Evolutionary conservation across 1,140 invertebrate species (phyloP).

Genomic region (Caenorhabditis remanei): DNA sequence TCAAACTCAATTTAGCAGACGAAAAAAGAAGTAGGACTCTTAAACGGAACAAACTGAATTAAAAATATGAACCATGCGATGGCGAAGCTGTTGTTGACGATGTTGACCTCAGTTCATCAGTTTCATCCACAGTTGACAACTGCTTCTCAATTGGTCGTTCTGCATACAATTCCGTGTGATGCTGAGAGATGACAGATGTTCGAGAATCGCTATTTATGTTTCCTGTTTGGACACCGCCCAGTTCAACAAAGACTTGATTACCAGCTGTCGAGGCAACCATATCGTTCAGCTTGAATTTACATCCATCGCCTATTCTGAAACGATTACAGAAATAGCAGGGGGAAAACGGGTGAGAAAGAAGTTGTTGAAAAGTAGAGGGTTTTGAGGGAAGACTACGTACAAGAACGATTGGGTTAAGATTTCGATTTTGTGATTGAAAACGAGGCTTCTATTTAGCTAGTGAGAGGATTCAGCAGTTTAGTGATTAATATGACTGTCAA

Average conservation of each 20-base stretch:
- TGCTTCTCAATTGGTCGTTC: neutral
- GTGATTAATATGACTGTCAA: neutral
- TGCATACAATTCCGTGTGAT: neutral
- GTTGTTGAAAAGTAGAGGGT: neutral
- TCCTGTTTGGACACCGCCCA: constrained; percentile 7
- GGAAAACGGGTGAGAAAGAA: neutral
- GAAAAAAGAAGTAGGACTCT: constrained; percentile 6
- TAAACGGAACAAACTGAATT: constrained; percentile 20
- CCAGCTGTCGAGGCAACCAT: neutral
- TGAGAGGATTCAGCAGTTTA: neutral
- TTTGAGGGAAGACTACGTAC: neutral
- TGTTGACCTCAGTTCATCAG: constrained; percentile 6
- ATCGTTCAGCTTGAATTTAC: constrained; percentile 39
- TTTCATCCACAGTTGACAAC: neutral
- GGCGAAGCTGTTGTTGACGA: neutral
- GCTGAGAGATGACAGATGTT: neutral
- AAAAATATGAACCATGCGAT: constrained; percentile 49
- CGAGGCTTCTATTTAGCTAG: constrained; percentile 14
- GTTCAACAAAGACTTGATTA: constrained; percentile 38
- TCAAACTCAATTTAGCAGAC: constrained; percentile 26
- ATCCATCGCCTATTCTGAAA: constrained; percentile 45
- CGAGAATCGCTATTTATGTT: neutral
- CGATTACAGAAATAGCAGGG: constrained; percentile 40
- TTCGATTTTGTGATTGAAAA: neutral
- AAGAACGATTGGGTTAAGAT: neutral